Evolutionary conservation across 2,888 invertebrate species (phyloP).

Genomic region (Ennomos quercinarius): DNA sequence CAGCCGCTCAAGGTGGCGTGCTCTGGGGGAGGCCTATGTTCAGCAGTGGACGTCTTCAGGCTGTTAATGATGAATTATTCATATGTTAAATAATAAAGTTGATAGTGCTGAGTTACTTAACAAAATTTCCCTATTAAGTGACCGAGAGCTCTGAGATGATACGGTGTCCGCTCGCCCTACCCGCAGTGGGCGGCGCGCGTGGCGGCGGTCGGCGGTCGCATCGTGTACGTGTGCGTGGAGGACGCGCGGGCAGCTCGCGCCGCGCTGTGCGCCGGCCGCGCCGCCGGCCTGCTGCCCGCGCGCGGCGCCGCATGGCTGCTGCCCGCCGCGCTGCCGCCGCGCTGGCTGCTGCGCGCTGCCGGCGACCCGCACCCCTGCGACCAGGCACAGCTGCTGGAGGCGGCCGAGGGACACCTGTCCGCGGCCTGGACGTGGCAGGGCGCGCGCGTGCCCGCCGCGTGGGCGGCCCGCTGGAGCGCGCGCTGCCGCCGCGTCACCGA

Average conservation of each 20-base stretch:
- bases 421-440: constrained; percentile 59
- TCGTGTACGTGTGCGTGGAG: constrained; percentile 93
- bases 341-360: constrained; percentile 87
- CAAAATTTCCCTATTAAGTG: too few relatives aligned
- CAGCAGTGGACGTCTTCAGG: too few relatives aligned
- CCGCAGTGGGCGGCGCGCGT: constrained; percentile 67
- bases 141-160: too few relatives aligned
- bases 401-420: constrained; percentile 58
- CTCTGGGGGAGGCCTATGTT: too few relatives aligned
- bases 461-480: constrained; percentile 49
- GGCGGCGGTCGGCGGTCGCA: constrained; percentile 82
- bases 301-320: constrained; percentile 95
- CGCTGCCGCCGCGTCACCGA: constrained; percentile 23
- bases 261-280: constrained; percentile 93
- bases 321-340: constrained; percentile 88
- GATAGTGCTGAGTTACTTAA: too few relatives aligned
- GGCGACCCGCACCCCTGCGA: constrained; percentile 87
- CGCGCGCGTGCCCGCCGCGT: constrained; percentile 38
- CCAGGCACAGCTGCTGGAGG: constrained; percentile 44
- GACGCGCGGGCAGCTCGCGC: constrained; percentile 89
- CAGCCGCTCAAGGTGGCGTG: too few relatives aligned
- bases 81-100: too few relatives aligned
- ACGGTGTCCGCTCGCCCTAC: not conserved
- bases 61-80: too few relatives aligned
- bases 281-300: constrained; percentile 88